phyloP scores from a whole-genome alignment of 2,797 vertebrate species.

The Gallirallus australis region DNA sequence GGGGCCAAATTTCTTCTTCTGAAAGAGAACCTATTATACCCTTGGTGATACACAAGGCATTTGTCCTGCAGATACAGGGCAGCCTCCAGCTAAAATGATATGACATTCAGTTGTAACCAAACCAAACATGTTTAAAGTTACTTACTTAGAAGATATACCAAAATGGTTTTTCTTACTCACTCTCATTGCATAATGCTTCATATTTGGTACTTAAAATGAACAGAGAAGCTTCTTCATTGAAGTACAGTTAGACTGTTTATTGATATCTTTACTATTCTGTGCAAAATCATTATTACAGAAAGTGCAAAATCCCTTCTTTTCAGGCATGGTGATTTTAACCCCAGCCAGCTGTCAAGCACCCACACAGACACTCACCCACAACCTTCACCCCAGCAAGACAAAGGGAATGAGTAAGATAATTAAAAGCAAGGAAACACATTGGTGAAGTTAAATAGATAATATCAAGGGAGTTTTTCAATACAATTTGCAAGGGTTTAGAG shows the following conservation, averaged over 20 bases:
- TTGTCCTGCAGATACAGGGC: background rate
- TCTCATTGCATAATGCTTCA: background rate
- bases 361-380: background rate
- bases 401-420: background rate
- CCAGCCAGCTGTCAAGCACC: background rate
- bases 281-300: background rate
- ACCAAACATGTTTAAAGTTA: background rate
- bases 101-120: background rate
- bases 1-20: background rate
- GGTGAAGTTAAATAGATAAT: background rate
- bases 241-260: background rate
- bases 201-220: background rate
- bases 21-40: background rate
- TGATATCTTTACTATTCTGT: background rate
- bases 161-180: background rate
- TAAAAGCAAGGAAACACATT: background rate
- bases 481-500: background rate
- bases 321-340: background rate
- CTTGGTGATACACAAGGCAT: background rate
- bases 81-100: background rate
- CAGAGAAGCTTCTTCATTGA: background rate
- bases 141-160: background rate
- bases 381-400: background rate
- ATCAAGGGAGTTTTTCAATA: background rate
- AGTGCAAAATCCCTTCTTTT: background rate